Evolutionary conservation across 2,113 vertebrate species (phyloP).

Genomic region (Engystomops pustulosus): DNA sequence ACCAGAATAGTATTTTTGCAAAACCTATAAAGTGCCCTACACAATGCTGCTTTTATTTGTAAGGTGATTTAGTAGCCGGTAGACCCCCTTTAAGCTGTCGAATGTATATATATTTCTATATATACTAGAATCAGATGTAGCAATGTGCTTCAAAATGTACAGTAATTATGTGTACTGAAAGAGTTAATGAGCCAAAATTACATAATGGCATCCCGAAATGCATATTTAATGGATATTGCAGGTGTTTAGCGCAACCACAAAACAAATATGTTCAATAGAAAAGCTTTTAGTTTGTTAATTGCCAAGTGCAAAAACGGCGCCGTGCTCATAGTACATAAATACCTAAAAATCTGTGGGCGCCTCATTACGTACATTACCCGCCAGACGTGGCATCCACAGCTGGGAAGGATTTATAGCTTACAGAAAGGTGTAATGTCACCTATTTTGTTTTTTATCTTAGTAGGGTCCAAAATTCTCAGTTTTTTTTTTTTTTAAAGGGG

Average conservation of each 20-base stretch:
- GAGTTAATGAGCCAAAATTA: constrained; percentile 5
- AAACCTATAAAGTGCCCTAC: no score
- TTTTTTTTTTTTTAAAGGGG: no score
- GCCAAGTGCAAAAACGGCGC: background rate
- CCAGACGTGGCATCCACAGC: background rate
- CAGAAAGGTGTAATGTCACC: no score
- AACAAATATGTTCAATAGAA: constrained; percentile 8
- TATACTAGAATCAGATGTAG: background rate
- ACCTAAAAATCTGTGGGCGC: background rate
- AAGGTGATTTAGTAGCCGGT: no score
- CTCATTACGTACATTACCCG: background rate
- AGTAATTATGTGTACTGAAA: background rate
- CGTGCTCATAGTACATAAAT: background rate
- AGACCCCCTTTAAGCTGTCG: no score
- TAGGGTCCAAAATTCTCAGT: no score
- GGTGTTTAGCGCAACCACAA: constrained; percentile 10
- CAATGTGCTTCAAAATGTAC: background rate
- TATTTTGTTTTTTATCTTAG: background rate
- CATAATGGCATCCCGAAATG: background rate
- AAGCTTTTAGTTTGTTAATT: constrained; percentile 22
- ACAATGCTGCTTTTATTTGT: no score
- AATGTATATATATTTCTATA: no score
- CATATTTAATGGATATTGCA: constrained; percentile 23
- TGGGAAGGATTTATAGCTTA: background rate
- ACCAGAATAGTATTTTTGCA: no score